These are phyloP conservation scores for Lepisosteus osseus DNA, from an alignment of 2,113 vertebrate genomes.

Conservation along the genomic window DNA sequence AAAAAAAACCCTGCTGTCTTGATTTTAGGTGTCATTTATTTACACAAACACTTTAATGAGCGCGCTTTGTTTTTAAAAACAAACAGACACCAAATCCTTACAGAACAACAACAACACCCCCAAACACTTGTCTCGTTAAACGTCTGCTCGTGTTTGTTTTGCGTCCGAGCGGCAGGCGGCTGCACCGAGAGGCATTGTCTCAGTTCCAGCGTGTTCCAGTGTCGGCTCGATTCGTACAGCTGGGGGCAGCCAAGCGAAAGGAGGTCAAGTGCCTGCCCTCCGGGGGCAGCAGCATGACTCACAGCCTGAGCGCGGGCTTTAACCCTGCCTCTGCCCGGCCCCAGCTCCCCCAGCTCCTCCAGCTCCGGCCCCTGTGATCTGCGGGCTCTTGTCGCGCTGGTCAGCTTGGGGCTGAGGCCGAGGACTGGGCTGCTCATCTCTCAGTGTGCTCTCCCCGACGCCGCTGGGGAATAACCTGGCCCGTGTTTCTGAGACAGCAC, in stretches of 20 bases:
- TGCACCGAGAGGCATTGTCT: slow-evolving; percentile 24
- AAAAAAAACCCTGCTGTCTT: neutral
- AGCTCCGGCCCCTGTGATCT: neutral
- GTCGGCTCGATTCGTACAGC: slow-evolving; percentile 35
- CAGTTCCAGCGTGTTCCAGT: slow-evolving; percentile 26
- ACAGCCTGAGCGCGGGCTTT: neutral
- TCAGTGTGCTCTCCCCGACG: no score
- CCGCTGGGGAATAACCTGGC: no score
- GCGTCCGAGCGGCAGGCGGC: neutral
- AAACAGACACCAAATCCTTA: slow-evolving; percentile 9
- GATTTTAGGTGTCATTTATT: neutral
- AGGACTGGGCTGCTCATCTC: no score
- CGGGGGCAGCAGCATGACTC: slow-evolving; percentile 28
- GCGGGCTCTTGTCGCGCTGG: no score
- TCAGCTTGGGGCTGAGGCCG: no score
- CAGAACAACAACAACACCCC: no score
- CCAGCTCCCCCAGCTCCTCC: neutral
- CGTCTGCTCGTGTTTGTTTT: neutral
- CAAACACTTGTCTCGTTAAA: neutral
- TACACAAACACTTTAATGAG: slow-evolving; percentile 7
- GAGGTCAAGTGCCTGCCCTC: slow-evolving; percentile 51
- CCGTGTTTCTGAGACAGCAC: no score
- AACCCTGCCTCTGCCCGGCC: no score
- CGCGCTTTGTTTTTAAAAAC: slow-evolving; percentile 12
- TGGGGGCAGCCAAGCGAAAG: slow-evolving; percentile 39